phyloP scores from a whole-genome alignment of 2,113 vertebrate species.

The Brachypteracias leptosomus region DNA sequence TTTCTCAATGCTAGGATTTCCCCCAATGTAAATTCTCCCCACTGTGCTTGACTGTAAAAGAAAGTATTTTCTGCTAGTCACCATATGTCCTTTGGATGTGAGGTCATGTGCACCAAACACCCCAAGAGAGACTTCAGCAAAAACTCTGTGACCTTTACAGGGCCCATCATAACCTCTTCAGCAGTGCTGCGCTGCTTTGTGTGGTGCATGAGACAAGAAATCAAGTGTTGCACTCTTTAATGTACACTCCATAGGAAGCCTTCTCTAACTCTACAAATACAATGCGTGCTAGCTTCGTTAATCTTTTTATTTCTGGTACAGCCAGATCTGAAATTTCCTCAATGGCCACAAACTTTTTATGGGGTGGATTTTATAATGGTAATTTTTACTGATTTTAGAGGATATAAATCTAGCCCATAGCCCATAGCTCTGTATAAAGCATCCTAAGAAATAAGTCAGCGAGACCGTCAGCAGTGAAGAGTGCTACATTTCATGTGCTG shows the following conservation, averaged over 20 bases:
- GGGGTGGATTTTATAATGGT: not conserved
- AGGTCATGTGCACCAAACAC: not conserved
- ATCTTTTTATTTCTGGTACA: not conserved
- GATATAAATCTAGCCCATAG: conserved; percentile 11
- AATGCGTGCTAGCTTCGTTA: not conserved
- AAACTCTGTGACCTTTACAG: not conserved
- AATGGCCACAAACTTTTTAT: conserved; percentile 1
- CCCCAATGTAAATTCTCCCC: not conserved
- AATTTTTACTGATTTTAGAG: conserved; percentile 33
- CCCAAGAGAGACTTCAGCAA: not conserved
- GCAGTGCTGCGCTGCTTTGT: accelerated
- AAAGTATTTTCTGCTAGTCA: not conserved
- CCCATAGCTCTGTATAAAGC: conserved; percentile 19
- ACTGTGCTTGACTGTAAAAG: accelerated
- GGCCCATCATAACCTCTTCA: not conserved
- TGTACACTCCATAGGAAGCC: accelerated
- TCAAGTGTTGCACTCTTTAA: not conserved
- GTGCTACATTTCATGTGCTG: conserved; percentile 53
- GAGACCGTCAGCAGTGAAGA: conserved; percentile 36
- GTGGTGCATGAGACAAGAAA: not conserved
- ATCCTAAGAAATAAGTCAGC: conserved; percentile 51
- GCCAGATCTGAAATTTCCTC: conserved; percentile 8
- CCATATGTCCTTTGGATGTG: not conserved
- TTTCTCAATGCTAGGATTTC: not conserved
- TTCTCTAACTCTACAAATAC: not conserved